Evolutionary conservation across 92 coral and sea anemone species (phyloP).

Genomic region (Parazoanthus swiftii): DNA sequence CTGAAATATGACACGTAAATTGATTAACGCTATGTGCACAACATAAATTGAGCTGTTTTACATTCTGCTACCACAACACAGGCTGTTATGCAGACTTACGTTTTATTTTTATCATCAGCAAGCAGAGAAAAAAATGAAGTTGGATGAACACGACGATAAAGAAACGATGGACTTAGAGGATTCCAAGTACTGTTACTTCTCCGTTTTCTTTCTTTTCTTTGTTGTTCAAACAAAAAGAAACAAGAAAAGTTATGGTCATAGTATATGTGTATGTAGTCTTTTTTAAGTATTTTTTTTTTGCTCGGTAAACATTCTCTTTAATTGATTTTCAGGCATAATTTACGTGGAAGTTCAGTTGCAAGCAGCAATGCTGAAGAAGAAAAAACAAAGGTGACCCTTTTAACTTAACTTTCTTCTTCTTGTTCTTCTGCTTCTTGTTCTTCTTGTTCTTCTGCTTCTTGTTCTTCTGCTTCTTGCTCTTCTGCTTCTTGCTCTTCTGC

Average conservation of each 20-base stretch:
- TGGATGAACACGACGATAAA: conserved; percentile 6
- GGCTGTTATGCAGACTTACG: too few species aligned
- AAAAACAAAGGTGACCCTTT: neutral
- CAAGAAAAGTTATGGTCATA: neutral
- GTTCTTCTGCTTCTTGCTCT: too few species aligned
- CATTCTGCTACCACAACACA: too few species aligned
- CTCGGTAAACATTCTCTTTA: neutral
- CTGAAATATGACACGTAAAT: neutral
- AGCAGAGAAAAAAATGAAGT: conserved; percentile 18
- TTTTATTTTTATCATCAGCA: neutral
- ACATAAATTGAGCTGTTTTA: too few species aligned
- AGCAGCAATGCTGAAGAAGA: conserved; percentile 6
- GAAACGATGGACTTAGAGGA: conserved; percentile 16
- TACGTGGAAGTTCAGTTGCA: conserved; percentile 29
- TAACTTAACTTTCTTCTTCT: neutral
- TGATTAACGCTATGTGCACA: neutral
- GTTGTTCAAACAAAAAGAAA: neutral
- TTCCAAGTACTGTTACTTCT: conserved; percentile 7
- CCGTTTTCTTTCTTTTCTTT: neutral
- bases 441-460: too few species aligned
- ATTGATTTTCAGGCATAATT: conserved; percentile 17
- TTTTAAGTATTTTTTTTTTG: too few species aligned
- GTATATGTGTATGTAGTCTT: neutral
- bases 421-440: too few species aligned
- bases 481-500: too few species aligned